Evolutionary conservation across 2,797 vertebrate genomes (phyloP).

Genomic region (Arctocebus calabarensis): DNA sequence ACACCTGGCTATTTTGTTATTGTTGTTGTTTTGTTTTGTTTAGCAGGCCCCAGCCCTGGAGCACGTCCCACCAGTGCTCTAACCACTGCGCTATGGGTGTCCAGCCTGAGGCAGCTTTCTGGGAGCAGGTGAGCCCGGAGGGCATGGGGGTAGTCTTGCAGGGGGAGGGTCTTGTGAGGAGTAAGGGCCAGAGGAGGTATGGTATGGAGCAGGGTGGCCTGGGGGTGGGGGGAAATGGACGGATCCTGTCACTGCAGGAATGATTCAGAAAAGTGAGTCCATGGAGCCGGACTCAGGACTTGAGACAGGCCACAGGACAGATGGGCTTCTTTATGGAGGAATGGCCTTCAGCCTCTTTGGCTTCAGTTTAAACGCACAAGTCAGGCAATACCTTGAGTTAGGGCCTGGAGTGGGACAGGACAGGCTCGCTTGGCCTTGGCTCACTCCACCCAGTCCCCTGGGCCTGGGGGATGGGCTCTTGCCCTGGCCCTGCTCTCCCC

Average conservation of each 20-base stretch:
- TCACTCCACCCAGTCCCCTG: background rate
- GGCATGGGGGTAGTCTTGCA: background rate
- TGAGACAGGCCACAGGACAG: too few relatives aligned
- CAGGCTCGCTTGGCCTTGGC: background rate
- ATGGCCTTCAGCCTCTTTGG: background rate
- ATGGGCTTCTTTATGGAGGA: background rate
- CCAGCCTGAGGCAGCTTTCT: too few relatives aligned
- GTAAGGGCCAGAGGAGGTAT: fast-evolving
- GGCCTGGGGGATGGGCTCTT: background rate
- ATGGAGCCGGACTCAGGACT: background rate
- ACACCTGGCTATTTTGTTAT: too few relatives aligned
- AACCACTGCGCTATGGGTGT: too few relatives aligned
- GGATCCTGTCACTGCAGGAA: too few relatives aligned
- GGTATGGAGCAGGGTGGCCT: fast-evolving
- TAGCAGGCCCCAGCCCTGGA: too few relatives aligned
- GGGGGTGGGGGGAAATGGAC: background rate
- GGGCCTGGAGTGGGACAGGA: background rate
- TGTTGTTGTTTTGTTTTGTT: too few relatives aligned
- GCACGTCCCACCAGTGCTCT: too few relatives aligned
- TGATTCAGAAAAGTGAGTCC: background rate
- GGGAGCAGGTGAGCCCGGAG: background rate
- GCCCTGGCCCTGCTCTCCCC: background rate
- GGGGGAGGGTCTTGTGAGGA: background rate
- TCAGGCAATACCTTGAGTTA: background rate
- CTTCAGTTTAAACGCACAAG: background rate